phyloP scores from a whole-genome alignment of 2,797 vertebrate species.

The Setipinna tenuifilis region DNA sequence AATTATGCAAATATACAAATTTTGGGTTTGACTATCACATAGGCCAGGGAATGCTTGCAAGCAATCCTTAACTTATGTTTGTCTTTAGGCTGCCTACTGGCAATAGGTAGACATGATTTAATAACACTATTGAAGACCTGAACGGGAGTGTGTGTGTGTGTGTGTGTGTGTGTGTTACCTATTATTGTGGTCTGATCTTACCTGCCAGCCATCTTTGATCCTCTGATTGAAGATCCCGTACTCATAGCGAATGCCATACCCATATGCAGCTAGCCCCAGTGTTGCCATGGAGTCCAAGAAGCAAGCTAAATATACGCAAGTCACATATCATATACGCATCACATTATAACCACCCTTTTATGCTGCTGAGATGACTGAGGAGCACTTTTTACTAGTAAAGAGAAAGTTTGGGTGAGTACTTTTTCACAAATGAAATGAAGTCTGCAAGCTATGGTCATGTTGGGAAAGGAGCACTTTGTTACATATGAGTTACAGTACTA shows the following conservation, averaged over 20 bases:
- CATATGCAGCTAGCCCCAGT: slow-evolving; percentile 92
- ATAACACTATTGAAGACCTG: neutral
- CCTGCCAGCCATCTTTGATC: slow-evolving; percentile 95
- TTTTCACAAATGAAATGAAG: too few species aligned
- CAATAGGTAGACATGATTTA: neutral
- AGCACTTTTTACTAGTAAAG: neutral
- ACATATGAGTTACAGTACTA: neutral
- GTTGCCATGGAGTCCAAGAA: slow-evolving; percentile 91
- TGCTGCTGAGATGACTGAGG: neutral
- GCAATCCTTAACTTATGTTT: neutral
- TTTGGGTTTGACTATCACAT: neutral
- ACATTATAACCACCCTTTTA: neutral
- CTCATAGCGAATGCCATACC: slow-evolving; percentile 96
- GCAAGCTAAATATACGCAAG: slow-evolving; percentile 65
- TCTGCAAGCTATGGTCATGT: neutral
- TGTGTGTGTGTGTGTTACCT: neutral
- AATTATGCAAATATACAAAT: neutral
- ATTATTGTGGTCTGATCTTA: slow-evolving; percentile 51
- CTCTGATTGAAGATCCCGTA: slow-evolving; percentile 99
- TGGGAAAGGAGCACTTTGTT: neutral
- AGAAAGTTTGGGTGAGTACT: too few species aligned
- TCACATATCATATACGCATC: neutral
- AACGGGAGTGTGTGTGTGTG: neutral
- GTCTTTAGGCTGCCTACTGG: neutral
- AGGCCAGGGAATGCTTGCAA: neutral